A percentile compares a stretch with the other conserved stretches of the same genome.
These are phyloP conservation scores for Heliconius ethilla DNA, from an alignment of 2,888 invertebrate genomes.

Conservation along the genomic window DNA sequence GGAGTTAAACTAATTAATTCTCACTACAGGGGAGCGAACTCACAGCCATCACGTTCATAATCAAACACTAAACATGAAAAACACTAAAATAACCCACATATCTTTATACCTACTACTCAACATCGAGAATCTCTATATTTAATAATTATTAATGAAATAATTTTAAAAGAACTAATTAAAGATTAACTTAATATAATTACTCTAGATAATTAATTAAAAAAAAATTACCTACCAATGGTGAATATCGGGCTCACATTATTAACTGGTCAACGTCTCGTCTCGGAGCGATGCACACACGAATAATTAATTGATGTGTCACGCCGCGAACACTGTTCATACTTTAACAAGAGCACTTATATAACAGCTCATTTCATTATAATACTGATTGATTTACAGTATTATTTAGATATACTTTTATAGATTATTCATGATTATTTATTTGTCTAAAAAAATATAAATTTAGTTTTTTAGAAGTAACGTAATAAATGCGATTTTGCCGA, in stretches of 20 bases:
- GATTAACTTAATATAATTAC: neutral
- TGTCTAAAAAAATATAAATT: neutral
- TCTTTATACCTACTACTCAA: neutral
- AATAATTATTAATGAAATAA: neutral
- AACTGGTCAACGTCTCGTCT: slow-evolving; percentile 12
- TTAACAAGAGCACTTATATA: slow-evolving; percentile 21
- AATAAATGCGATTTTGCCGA: neutral
- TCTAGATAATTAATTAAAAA: neutral
- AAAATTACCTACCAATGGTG: neutral
- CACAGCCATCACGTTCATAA: no score
- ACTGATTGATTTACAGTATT: neutral
- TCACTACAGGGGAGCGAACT: neutral
- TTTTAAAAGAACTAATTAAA: neutral
- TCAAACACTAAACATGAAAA: no score
- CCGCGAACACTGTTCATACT: slow-evolving; percentile 15
- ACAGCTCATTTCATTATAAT: slow-evolving; percentile 13
- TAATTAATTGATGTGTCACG: slow-evolving; percentile 17
- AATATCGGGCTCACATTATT: slow-evolving; percentile 10
- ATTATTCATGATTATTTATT: neutral
- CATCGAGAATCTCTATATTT: neutral
- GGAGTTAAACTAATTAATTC: neutral
- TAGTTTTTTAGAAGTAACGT: neutral
- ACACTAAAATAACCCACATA: no score
- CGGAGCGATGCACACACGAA: slow-evolving; percentile 12
- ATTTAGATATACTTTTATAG: neutral